Base-by-base conservation (phyloP, 2,888 invertebrate genomes). In the Corythucha ciliata region DNA sequence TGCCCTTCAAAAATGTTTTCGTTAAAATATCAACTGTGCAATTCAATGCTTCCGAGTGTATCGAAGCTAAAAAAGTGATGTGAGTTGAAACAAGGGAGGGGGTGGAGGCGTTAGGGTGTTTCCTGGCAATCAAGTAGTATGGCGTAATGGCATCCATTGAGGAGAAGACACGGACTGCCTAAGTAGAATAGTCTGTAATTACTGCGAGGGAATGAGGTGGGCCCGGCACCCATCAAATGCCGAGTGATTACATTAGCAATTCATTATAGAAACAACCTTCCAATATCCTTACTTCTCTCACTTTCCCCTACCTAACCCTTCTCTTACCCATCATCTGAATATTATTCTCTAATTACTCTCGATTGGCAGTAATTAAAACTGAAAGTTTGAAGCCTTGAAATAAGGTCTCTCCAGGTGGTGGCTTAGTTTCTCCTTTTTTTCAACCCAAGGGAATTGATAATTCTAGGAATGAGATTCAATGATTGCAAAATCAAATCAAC, bases 161-260 rank as follows among this genome's bases (percentile, higher is more conserved):
- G 48, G 48, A 48, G 49, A 49, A 49, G 49, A 49, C 49, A 33
- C 37, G 49, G 41, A 16, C 36, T 36, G n/a, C n/a, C 48, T 29
- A 49, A 42, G 42, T 49, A 49, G 49, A 49, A 49, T 49, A 42
- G 49, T 33, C 33, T 42, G 49, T 49, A 49, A 49, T 49, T 49
- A 49, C 49, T 33, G 20, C 8, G 22, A 4, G 40, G 40, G 48
- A 48, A 39, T 16, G 25, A 34, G 32, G 21, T 10, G 36, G 37
- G n/a, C 8, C 26, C 14, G 45, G 20, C 22, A 6, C 49, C 49
- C 49, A 49, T 49, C 49, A 49, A 49, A 49, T 49, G 32, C 42
- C 41, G 49, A 41, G 49, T 49, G 49, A 49, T 49, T 49, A 49
- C 49, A 37, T 49, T 49, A 49, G 49, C 42, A 42, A 41, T 49